A percentile compares a stretch with the other conserved stretches of the same genome.
Evolutionary conservation across 1,140 invertebrate species (phyloP).

Genomic region (Euwallacea fornicatus): DNA sequence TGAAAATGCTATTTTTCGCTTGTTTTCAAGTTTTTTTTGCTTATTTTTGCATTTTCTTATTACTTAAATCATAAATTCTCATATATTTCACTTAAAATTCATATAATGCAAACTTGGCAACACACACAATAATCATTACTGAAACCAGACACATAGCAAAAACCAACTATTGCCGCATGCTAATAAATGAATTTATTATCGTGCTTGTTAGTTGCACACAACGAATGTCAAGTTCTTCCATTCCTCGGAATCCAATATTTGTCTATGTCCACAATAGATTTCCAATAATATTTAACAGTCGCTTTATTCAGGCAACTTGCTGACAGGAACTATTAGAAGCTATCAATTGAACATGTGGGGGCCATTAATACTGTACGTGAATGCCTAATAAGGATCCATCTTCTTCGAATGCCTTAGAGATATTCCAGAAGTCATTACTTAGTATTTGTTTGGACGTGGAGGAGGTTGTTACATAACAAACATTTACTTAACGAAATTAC

Average conservation of each 20-base stretch:
- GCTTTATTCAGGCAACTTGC: not conserved
- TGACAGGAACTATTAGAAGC: constrained; percentile 2
- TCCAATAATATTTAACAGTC: not conserved
- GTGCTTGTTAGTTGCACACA: not conserved
- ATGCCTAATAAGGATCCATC: not conserved
- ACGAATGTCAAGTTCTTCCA: constrained; percentile 1
- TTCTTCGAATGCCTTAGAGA: not conserved
- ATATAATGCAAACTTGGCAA: no score
- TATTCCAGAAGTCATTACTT: not conserved
- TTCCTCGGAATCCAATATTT: not conserved
- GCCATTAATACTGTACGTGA: not conserved
- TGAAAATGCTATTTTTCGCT: no score
- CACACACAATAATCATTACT: no score
- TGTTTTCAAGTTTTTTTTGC: no score
- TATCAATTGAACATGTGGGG: not conserved
- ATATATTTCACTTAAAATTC: no score
- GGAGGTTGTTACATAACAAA: no score
- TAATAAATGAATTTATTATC: not conserved
- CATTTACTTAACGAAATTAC: no score
- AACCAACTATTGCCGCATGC: not conserved
- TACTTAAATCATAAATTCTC: no score
- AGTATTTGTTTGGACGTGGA: no score
- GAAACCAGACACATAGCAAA: no score
- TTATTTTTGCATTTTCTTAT: no score
- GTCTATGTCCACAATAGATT: not conserved